Evolutionary conservation across 2,888 invertebrate species (phyloP).

Genomic region (Lymantria dispar): DNA sequence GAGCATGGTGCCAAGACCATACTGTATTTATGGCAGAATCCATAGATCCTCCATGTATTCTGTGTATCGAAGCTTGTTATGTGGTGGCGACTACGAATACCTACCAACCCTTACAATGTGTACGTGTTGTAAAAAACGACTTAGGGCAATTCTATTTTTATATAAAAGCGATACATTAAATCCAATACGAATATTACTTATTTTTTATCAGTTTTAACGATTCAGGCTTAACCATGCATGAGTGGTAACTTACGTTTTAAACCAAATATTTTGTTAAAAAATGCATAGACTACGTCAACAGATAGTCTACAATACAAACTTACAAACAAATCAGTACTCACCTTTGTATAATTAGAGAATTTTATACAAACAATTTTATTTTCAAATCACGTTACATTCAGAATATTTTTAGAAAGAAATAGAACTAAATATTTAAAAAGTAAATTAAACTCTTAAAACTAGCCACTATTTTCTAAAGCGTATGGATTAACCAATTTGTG

Average conservation of each 20-base stretch:
- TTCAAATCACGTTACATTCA: not conserved
- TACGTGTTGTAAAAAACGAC: too few species aligned
- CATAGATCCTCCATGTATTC: too few species aligned
- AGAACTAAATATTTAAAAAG: not conserved
- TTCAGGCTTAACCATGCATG: not conserved
- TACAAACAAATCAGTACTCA: constrained; percentile 1
- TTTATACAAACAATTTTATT: not conserved
- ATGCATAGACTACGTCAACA: constrained; percentile 3
- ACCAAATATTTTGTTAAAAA: not conserved
- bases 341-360: not conserved
- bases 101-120: too few species aligned
- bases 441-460: not conserved
- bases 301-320: constrained; percentile 1
- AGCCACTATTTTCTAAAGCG: not conserved
- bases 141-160: too few species aligned
- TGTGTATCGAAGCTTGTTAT: too few species aligned
- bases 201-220: not conserved
- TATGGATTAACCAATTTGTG: too few species aligned
- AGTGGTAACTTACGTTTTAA: not conserved
- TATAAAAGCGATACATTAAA: too few species aligned
- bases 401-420: constrained; percentile 4
- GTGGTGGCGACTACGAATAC: too few species aligned
- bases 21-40: too few species aligned
- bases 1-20: too few species aligned
- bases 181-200: not conserved